phyloP scores from a whole-genome alignment of 2,113 vertebrate genomes.

The Saccopteryx bilineata region DNA sequence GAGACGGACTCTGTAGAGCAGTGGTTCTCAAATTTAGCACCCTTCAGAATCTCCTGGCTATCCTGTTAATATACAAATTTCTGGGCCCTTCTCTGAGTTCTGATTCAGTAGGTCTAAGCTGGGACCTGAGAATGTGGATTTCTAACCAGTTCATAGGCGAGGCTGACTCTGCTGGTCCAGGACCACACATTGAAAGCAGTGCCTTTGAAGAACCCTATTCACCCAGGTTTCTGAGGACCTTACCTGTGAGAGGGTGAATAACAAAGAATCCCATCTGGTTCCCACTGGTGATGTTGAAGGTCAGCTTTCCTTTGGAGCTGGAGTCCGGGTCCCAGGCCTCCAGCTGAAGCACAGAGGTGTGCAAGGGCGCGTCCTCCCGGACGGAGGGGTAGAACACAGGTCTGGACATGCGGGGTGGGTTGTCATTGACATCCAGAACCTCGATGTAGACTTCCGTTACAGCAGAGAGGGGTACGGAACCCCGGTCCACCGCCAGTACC shows the following conservation, averaged over 20 bases:
- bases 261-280: constrained; percentile 91
- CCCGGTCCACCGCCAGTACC: constrained; percentile 93
- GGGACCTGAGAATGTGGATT: neutral
- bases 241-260: constrained; percentile 94
- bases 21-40: neutral
- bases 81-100: neutral
- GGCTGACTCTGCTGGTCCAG: neutral
- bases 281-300: constrained; percentile 93
- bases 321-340: constrained; percentile 92
- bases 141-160: neutral
- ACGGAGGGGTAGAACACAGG: constrained; percentile 94
- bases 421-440: constrained; percentile 96
- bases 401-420: constrained; percentile 93
- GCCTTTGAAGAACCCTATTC: neutral
- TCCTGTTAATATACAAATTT: neutral
- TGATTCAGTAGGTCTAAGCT: neutral
- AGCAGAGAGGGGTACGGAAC: constrained; percentile 91
- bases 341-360: constrained; percentile 91
- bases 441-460: constrained; percentile 96
- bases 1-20: neutral
- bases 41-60: neutral
- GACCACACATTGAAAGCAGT: neutral
- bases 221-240: constrained; percentile 55
- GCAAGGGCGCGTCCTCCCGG: constrained; percentile 91
- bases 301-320: constrained; percentile 92